A percentile compares a stretch with the other conserved stretches of the same genome.
Conservation (phyloP, 92 coral and sea anemone genomes). For the Zoanthus sociatus region DNA sequence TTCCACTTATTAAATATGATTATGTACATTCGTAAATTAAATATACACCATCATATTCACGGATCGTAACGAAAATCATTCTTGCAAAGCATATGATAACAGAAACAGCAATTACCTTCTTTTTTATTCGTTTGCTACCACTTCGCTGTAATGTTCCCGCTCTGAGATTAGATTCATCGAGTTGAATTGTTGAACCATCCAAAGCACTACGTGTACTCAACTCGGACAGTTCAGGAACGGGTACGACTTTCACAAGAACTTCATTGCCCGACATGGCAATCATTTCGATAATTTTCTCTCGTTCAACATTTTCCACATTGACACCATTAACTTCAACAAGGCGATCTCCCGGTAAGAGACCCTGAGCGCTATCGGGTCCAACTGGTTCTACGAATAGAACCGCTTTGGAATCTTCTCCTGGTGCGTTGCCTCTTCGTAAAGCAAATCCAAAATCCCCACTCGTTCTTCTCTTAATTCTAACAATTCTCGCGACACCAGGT, state of each 20-base stretch:
- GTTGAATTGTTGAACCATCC: conserved; percentile 90
- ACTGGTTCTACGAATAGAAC: conserved; percentile 95
- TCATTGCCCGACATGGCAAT: conserved; percentile 94
- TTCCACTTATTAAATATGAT: not conserved
- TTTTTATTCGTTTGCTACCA: conserved; percentile 96
- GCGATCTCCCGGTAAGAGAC: conserved; percentile 93
- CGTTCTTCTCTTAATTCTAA: conserved; percentile 75
- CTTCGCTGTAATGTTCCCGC: conserved; percentile 97
- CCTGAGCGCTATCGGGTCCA: conserved; percentile 73
- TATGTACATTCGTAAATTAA: not conserved
- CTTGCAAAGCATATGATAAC: not conserved
- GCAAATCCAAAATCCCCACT: conserved; percentile 99
- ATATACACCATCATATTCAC: not conserved
- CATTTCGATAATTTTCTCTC: conserved; percentile 96
- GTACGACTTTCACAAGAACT: conserved; percentile 92
- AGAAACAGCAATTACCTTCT: conserved; percentile 74
- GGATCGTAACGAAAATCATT: not conserved
- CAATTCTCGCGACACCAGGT: conserved; percentile 85
- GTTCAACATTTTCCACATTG: conserved; percentile 81
- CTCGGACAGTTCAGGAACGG: conserved; percentile 95
- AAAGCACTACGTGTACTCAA: conserved; percentile 94
- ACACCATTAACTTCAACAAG: conserved; percentile 94
- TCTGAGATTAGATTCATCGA: conserved; percentile 89
- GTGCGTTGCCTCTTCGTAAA: conserved; percentile 84
- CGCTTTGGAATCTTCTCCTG: conserved; percentile 76